Conservation (phyloP, 2,797 vertebrate species). For the Meriones psammophilus region DNA sequence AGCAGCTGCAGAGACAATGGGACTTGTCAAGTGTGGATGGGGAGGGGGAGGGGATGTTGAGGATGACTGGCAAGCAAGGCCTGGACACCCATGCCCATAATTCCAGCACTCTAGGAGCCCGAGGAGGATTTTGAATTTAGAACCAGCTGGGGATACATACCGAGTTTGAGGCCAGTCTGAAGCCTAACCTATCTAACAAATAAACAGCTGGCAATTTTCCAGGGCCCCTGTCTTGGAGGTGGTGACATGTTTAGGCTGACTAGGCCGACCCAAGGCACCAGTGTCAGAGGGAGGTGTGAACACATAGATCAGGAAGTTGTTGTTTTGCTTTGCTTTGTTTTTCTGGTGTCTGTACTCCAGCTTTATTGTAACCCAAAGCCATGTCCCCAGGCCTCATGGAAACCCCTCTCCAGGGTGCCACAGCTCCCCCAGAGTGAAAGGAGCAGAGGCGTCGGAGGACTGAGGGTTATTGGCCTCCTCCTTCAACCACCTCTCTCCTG, state of each 20-base stretch:
- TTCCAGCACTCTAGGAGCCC: background rate
- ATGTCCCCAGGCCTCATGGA: background rate
- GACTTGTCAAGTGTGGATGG: background rate
- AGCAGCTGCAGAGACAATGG: background rate
- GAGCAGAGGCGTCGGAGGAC: background rate
- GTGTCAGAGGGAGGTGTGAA: background rate
- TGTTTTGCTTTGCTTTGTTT: background rate
- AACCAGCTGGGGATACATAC: background rate
- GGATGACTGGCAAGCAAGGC: background rate
- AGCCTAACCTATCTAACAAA: background rate
- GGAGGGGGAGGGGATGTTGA: background rate
- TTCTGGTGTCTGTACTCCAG: background rate
- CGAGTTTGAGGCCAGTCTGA: background rate
- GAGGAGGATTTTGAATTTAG: background rate
- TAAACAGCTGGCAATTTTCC: background rate
- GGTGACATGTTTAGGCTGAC: background rate
- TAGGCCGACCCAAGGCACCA: background rate
- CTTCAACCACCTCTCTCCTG: background rate
- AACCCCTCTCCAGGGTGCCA: constrained; percentile 5
- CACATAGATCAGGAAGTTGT: background rate
- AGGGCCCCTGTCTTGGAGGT: background rate
- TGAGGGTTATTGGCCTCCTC: background rate
- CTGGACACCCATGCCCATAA: background rate
- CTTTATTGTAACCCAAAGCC: background rate
- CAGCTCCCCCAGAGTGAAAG: background rate